Conservation (phyloP, 2,797 vertebrate genomes). For the Peromyscus attwateri region DNA sequence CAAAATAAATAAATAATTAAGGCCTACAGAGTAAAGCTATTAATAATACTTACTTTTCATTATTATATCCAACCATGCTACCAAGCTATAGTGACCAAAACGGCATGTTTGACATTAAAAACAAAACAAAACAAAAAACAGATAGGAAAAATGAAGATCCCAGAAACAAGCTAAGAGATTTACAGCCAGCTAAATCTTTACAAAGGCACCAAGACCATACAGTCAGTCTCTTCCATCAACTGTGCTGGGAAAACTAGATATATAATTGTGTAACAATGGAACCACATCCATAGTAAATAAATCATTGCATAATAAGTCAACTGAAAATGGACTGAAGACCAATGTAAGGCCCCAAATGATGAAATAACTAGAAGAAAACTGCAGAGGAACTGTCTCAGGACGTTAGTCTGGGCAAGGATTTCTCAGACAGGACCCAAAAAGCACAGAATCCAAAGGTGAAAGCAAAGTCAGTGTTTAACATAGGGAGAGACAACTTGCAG, state of each 20-base stretch:
- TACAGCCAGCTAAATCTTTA: not conserved
- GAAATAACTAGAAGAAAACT: not conserved
- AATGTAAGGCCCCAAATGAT: not conserved
- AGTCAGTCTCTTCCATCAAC: not conserved
- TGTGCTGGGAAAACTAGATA: not conserved
- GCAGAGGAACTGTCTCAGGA: not conserved
- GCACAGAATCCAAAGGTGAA: not conserved
- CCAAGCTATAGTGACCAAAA: not conserved
- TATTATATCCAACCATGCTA: not conserved
- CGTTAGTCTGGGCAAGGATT: not conserved
- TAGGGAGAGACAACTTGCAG: not conserved
- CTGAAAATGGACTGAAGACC: not conserved
- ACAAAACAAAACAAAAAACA: not conserved
- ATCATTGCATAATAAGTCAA: not conserved
- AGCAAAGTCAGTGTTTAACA: not conserved
- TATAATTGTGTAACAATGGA: not conserved
- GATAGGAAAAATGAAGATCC: not conserved
- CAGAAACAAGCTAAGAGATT: not conserved
- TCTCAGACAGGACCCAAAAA: not conserved
- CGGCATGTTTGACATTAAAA: not conserved
- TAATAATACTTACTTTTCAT: not conserved
- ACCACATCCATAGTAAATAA: not conserved
- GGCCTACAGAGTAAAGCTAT: not conserved
- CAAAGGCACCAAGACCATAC: not conserved
- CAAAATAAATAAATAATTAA: not conserved